Base-by-base conservation (phyloP, 1,140 invertebrate species). In the Pseudomyrmex flavicornis region DNA sequence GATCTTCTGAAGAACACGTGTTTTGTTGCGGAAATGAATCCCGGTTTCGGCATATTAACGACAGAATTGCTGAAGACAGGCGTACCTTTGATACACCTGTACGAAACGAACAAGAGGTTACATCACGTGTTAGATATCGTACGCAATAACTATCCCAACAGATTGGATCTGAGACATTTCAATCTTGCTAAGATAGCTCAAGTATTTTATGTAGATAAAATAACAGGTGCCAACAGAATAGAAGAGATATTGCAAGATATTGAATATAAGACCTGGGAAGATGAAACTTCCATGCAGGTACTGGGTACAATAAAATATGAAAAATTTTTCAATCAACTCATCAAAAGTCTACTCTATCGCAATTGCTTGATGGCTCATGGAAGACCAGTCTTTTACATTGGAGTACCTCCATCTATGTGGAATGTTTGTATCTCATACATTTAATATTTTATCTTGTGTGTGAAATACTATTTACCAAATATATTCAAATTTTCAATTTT, bases 41-140 rank as follows among this genome's bases (percentile, higher is more conserved):
- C 93, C 17, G 92, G 92, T 5, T 22, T 87, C 9, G 92, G 93
- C 56, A 17, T 91, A 13, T 72, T 93, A 65, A 93, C 93, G 2
- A 46, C 85, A 70, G 69, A 90, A 13, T 83, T 94, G 17, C 68
- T 94, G n/a, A 15, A 91, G 44, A 48, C 61, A 61, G 89, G 79
- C n/a, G 56, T 93, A 62, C 56, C 85, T 13, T 4, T 46, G 5
- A 80, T 93, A 20, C 50, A 91, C 52, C 8, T 90, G 12, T 92
- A 83, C 17, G 93, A 93, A 83, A 13, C 5, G 26, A n/a, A 22
- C 2, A 0, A 3, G 8, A 0, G 8, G 0, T 91, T 91, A 85
- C 2, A 44, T 7, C 1, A 46, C 0, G 13, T 22, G 7, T 44
- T 92, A 26, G 0, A 54, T 1, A 17, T 12, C 1, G 52, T 92